These are phyloP conservation scores for Paedocypris micromegethes DNA, from an alignment of 2,797 vertebrate genomes.

Conservation along the genomic window DNA sequence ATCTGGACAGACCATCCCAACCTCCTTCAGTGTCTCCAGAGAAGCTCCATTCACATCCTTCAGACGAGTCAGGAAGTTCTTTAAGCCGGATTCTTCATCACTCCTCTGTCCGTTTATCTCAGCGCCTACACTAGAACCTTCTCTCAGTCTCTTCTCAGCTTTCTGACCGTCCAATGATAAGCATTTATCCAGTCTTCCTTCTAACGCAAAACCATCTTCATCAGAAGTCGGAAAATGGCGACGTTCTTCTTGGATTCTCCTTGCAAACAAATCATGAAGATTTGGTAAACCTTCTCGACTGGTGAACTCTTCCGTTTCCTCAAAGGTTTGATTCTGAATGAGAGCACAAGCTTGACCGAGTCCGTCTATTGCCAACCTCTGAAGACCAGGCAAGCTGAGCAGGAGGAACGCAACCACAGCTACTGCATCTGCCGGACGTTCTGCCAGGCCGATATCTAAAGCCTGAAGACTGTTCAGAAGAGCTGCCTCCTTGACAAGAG, in stretches of 20 bases:
- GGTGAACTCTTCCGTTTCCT: slow-evolving; percentile 2
- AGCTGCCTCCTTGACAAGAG: slow-evolving; percentile 31
- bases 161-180: slow-evolving; percentile 33
- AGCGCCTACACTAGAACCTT: neutral
- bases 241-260: slow-evolving; percentile 19
- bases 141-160: slow-evolving; percentile 5
- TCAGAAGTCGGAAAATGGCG: neutral
- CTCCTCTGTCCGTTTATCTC: neutral
- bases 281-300: slow-evolving; percentile 58
- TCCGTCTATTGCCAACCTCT: slow-evolving; percentile 60
- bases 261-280: slow-evolving; percentile 59
- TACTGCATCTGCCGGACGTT: slow-evolving; percentile 18
- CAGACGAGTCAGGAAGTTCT: slow-evolving; percentile 42
- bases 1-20: slow-evolving; percentile 61
- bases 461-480: slow-evolving; percentile 64
- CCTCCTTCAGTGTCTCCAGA: slow-evolving; percentile 53
- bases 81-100: neutral
- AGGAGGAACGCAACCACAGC: slow-evolving; percentile 66
- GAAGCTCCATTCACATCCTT: slow-evolving; percentile 60
- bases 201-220: slow-evolving; percentile 7
- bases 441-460: slow-evolving; percentile 58
- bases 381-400: slow-evolving; percentile 66
- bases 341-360: slow-evolving; percentile 61
- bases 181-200: slow-evolving; percentile 14
- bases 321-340: slow-evolving; percentile 53